Conservation (phyloP, 1,140 invertebrate genomes). For the Eufriesea mexicana region DNA sequence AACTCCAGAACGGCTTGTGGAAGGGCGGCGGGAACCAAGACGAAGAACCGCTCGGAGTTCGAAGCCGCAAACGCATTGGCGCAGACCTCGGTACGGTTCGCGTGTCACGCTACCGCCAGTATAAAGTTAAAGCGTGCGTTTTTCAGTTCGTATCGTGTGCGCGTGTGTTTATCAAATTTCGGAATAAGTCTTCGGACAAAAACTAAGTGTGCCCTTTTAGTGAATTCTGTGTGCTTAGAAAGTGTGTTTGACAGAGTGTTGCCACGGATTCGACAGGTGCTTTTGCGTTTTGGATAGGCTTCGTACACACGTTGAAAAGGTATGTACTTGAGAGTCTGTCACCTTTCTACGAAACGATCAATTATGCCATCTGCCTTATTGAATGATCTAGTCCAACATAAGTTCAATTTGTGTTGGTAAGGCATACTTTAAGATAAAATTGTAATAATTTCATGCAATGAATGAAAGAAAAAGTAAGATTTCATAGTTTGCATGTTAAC, state of each 20-base stretch:
- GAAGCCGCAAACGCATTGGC: slow-evolving; percentile 52
- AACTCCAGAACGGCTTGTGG: too few relatives aligned
- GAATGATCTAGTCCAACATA: background rate
- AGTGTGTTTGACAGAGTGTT: slow-evolving; percentile 32
- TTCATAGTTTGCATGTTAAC: background rate
- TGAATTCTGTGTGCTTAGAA: slow-evolving; percentile 27
- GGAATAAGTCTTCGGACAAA: background rate
- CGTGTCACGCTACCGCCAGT: slow-evolving; percentile 30
- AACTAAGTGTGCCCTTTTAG: slow-evolving; percentile 2
- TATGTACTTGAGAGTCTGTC: slow-evolving; percentile 3
- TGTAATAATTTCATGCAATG: background rate
- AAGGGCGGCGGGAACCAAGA: background rate
- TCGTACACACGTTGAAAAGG: slow-evolving; percentile 42
- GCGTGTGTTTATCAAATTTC: slow-evolving; percentile 20
- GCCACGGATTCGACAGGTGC: slow-evolving; percentile 3
- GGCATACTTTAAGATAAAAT: background rate
- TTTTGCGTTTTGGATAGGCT: slow-evolving; percentile 43
- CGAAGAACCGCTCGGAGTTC: slow-evolving; percentile 40
- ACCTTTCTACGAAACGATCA: background rate
- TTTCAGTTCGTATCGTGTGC: slow-evolving; percentile 8
- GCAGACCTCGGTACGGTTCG: slow-evolving; percentile 49
- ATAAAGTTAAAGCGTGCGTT: slow-evolving; percentile 31
- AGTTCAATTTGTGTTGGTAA: background rate
- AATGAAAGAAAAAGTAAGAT: background rate
- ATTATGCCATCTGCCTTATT: background rate